Percentiles rank a stretch among this genome's conserved stretches.
Evolutionary conservation across 1,140 invertebrate genomes (phyloP).

Genomic region (Pseudomyrmex cubaensis): DNA sequence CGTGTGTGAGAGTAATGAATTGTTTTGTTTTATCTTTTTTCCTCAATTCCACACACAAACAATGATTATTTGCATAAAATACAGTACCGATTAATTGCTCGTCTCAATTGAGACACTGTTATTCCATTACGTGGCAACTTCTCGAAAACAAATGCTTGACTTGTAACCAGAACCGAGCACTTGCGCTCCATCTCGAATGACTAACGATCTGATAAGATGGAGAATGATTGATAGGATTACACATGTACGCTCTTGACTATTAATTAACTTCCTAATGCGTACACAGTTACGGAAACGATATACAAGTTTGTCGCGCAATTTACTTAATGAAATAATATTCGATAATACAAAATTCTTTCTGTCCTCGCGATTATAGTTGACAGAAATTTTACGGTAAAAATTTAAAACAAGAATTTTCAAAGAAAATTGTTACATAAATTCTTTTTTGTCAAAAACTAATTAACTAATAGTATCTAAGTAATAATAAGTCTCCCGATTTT

Average conservation of each 20-base stretch:
- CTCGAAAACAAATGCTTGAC: constrained; percentile 18
- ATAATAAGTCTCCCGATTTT: too few relatives aligned
- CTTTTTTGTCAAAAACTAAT: too few relatives aligned
- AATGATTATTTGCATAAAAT: background rate
- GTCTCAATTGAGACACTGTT: background rate
- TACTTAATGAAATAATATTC: constrained; percentile 38
- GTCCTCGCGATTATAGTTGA: too few relatives aligned
- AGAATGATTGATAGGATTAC: constrained; percentile 48
- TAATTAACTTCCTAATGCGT: constrained; percentile 41
- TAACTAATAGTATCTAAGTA: too few relatives aligned
- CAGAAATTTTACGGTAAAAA: too few relatives aligned
- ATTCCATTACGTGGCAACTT: constrained; percentile 45
- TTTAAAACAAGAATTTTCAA: too few relatives aligned
- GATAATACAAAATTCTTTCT: too few relatives aligned
- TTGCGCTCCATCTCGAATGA: constrained; percentile 49
- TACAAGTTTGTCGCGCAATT: constrained; percentile 14
- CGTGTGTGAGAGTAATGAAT: too few relatives aligned
- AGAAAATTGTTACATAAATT: too few relatives aligned
- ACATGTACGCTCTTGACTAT: constrained; percentile 37
- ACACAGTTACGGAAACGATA: constrained; percentile 29
- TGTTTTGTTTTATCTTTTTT: background rate
- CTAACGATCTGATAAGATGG: constrained; percentile 50
- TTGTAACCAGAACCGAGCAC: constrained; percentile 46
- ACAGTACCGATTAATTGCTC: constrained; percentile 11
- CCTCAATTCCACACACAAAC: background rate